These are phyloP conservation scores for Chaenocephalus aceratus DNA, from an alignment of 2,113 vertebrate species.

Conservation along the genomic window DNA sequence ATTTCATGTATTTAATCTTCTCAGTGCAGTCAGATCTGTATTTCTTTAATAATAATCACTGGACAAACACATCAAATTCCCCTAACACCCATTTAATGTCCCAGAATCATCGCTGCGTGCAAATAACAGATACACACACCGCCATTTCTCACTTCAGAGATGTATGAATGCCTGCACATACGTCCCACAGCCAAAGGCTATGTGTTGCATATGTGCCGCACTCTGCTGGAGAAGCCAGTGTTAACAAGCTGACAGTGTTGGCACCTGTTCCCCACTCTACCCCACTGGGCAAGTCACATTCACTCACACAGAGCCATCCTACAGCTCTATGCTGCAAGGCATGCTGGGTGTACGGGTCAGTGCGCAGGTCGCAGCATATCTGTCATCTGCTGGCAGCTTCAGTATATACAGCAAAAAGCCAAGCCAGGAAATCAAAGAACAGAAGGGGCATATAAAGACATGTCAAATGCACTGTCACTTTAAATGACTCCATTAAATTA, in stretches of 20 bases:
- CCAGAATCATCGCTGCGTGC: conserved; percentile 11
- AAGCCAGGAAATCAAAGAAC: conserved; percentile 19
- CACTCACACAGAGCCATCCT: conserved; percentile 47
- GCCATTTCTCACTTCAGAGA: conserved; percentile 27
- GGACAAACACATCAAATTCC: background rate
- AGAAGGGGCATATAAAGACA: conserved; percentile 7
- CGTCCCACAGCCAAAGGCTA: conserved; percentile 64
- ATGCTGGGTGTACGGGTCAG: conserved; percentile 61
- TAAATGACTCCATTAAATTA: background rate
- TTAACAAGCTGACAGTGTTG: conserved; percentile 76
- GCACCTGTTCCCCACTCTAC: conserved; percentile 69
- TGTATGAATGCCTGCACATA: conserved; percentile 55
- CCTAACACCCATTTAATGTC: background rate
- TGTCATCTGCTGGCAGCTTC: conserved; percentile 56
- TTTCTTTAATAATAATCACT: conserved; percentile 18
- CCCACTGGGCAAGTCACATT: conserved; percentile 61
- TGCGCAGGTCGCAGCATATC: conserved; percentile 43
- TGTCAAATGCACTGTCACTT: conserved; percentile 5
- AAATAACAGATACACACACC: background rate
- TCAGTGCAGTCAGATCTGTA: background rate
- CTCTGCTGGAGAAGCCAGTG: conserved; percentile 55
- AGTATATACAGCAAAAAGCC: background rate
- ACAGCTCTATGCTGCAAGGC: conserved; percentile 51
- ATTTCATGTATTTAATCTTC: background rate
- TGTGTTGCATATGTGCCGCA: conserved; percentile 73